A percentile compares a stretch with the other conserved stretches of the same genome.
Conservation (phyloP, 1,140 invertebrate species). For the Brachystomella parvula region DNA sequence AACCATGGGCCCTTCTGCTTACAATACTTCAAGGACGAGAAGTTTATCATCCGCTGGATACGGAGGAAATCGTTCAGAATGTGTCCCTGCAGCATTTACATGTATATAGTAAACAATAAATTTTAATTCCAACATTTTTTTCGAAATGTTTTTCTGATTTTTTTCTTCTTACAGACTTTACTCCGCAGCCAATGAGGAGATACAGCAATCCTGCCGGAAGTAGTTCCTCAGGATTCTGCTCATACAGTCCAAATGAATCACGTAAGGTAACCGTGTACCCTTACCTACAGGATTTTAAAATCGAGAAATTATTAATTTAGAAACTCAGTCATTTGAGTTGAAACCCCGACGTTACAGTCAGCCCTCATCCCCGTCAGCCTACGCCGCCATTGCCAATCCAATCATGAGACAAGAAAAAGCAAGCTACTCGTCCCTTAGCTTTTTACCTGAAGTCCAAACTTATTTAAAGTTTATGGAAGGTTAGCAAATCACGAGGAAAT, state of each 20-base stretch:
- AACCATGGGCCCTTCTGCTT: background rate
- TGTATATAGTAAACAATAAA: background rate
- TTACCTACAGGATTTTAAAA: too few species aligned
- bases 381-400: background rate
- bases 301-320: background rate
- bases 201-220: conserved; percentile 3
- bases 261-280: background rate
- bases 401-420: background rate
- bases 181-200: background rate
- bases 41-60: background rate
- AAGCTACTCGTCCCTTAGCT: conserved; percentile 6
- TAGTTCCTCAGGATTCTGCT: conserved; percentile 2
- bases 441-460: conserved; percentile 1
- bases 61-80: too few species aligned
- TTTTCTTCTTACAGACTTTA: background rate
- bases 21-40: background rate
- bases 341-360: background rate
- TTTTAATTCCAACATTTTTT: background rate
- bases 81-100: background rate
- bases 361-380: background rate
- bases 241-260: conserved; percentile 8
- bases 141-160: background rate
- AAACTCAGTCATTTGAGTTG: conserved; percentile 1
- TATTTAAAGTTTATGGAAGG: background rate
- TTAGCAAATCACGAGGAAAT: background rate